These are phyloP conservation scores for Picathartes gymnocephalus DNA, from an alignment of 2,113 vertebrate genomes.

Conservation along the genomic window DNA sequence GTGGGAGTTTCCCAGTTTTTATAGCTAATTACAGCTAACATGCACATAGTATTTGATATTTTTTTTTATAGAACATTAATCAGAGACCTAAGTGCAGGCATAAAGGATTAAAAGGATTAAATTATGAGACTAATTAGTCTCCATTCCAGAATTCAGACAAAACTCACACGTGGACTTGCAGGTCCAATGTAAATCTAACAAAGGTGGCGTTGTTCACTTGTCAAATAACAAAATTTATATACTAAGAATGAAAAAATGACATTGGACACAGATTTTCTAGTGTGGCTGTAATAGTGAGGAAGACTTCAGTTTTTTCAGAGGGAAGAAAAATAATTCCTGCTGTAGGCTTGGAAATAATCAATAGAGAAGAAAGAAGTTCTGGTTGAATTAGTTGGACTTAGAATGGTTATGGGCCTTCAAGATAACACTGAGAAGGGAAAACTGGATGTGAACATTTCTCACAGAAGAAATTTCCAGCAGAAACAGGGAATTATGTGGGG, in stretches of 20 bases:
- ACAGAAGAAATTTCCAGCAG: neutral
- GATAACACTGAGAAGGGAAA: neutral
- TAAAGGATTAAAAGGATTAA: neutral
- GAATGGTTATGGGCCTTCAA: neutral
- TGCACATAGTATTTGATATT: neutral
- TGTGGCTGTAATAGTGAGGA: neutral
- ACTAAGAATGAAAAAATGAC: neutral
- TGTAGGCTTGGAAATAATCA: neutral
- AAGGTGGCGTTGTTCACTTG: neutral
- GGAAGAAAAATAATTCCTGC: neutral
- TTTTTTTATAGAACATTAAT: neutral
- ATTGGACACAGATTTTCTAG: neutral
- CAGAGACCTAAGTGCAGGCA: neutral
- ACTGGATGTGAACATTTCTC: neutral
- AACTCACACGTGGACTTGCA: rapidly evolving
- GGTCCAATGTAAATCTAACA: neutral
- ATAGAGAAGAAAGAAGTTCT: neutral
- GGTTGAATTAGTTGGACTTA: neutral
- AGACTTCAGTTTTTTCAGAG: neutral
- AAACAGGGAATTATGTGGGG: neutral
- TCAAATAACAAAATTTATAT: neutral
- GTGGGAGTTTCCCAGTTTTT: neutral
- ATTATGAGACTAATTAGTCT: neutral
- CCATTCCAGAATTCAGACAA: neutral
- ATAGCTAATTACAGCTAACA: neutral